Percentiles rank a stretch among this genome's conserved stretches.
Conservation (phyloP, 2,888 invertebrate genomes). For the Coenonympha arcania region DNA sequence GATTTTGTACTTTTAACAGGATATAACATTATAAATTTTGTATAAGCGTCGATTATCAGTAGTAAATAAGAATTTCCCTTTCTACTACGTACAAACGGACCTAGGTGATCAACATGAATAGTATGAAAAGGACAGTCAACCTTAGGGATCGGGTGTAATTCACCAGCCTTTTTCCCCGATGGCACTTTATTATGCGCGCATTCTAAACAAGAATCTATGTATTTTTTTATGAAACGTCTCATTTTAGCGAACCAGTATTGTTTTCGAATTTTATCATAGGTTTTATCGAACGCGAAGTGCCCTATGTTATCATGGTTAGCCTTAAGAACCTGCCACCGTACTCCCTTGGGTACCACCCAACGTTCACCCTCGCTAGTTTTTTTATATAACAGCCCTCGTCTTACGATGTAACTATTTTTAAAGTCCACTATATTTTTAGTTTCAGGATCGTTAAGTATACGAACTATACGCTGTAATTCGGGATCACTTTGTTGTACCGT, state of each 20-base stretch:
- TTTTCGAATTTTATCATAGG: conserved; percentile 20
- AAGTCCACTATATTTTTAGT: too few species aligned
- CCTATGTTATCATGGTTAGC: conserved; percentile 30
- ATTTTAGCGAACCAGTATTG: conserved; percentile 31
- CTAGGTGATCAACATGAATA: conserved; percentile 1
- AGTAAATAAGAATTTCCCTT: conserved; percentile 1
- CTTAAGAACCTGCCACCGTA: conserved; percentile 28
- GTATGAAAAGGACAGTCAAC: background rate
- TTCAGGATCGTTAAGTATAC: too few species aligned
- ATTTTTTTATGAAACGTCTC: conserved; percentile 26
- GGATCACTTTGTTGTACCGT: too few species aligned
- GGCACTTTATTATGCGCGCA: conserved; percentile 26
- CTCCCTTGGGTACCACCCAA: conserved; percentile 27
- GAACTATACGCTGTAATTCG: too few species aligned
- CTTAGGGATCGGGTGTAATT: background rate
- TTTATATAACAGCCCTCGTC: too few species aligned
- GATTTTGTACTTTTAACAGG: conserved; percentile 7
- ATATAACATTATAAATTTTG: background rate
- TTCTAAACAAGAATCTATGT: conserved; percentile 24
- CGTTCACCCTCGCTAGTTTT: too few species aligned
- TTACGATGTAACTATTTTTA: too few species aligned
- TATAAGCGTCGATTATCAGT: conserved; percentile 6
- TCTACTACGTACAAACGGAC: conserved; percentile 6
- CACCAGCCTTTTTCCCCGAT: background rate
- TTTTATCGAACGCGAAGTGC: conserved; percentile 27